phyloP scores from a whole-genome alignment of 2,888 invertebrate genomes.

The Noctua pronuba region DNA sequence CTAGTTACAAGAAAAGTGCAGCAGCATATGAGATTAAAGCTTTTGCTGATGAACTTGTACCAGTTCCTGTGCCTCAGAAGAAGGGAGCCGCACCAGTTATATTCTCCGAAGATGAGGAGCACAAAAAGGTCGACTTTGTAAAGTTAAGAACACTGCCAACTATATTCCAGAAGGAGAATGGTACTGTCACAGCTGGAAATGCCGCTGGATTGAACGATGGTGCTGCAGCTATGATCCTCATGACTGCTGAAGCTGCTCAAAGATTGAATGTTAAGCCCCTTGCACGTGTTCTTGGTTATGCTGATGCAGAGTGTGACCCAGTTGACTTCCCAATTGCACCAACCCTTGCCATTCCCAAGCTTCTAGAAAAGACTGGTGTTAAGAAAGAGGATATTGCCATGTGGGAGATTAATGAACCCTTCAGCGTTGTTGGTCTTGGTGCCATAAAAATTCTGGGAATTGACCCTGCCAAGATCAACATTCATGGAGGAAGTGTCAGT shows the following conservation, averaged over 20 bases:
- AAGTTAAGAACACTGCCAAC: slow-evolving; percentile 96
- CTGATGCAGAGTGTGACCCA: slow-evolving; percentile 98
- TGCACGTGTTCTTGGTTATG: slow-evolving; percentile 96
- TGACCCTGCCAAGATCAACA: slow-evolving; percentile 97
- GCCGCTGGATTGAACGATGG: slow-evolving; percentile 99
- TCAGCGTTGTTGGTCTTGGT: slow-evolving; percentile 98
- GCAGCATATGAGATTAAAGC: slow-evolving; percentile 94
- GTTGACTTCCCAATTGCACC: slow-evolving; percentile 99
- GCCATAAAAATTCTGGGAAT: slow-evolving; percentile 96
- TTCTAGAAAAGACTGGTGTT: slow-evolving; percentile 95
- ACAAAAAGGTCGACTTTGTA: slow-evolving; percentile 97
- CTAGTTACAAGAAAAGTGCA: slow-evolving; percentile 97
- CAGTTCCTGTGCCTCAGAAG: slow-evolving; percentile 95
- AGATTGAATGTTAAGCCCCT: slow-evolving; percentile 95
- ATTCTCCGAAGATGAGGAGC: slow-evolving; percentile 98
- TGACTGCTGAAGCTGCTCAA: slow-evolving; percentile 94
- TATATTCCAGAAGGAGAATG: slow-evolving; percentile 98
- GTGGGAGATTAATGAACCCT: slow-evolving; percentile 99
- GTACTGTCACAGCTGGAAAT: slow-evolving; percentile 99
- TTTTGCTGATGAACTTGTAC: slow-evolving; percentile 95
- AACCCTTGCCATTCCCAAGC: slow-evolving; percentile 96
- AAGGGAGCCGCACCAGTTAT: slow-evolving; percentile 94
- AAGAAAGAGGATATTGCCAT: slow-evolving; percentile 96
- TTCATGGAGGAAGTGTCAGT: slow-evolving; percentile 99
- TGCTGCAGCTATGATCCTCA: slow-evolving; percentile 97